These are phyloP conservation scores for Homarus gammarus DNA, from an alignment of 2,888 invertebrate species.

Conservation along the genomic window DNA sequence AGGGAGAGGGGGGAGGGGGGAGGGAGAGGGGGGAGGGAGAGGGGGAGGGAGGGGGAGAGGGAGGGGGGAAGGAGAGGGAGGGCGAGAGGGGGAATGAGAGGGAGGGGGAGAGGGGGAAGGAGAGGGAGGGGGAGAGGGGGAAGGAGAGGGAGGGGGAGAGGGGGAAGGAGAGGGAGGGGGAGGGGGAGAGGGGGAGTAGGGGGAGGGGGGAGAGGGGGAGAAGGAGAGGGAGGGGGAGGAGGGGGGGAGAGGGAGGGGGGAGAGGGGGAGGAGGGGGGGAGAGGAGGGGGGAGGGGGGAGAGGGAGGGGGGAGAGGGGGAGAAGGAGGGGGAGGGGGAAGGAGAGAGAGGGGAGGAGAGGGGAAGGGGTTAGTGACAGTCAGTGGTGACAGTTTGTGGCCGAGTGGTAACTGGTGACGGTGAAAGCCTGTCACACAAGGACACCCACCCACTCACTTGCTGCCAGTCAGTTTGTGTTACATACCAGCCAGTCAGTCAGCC, in stretches of 20 bases:
- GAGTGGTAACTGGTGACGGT: too few relatives aligned
- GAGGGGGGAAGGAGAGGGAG: neutral
- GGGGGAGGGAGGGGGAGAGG: neutral
- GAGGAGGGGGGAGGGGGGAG: neutral
- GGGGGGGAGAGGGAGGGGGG: neutral
- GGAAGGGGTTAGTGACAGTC: conserved; percentile 13
- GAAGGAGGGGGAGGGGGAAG: neutral
- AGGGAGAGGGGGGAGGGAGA: neutral
- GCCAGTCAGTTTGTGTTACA: too few relatives aligned
- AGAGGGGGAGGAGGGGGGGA: conserved; percentile 10
- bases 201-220: conserved; percentile 13
- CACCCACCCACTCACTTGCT: too few relatives aligned
- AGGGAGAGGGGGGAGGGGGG: too few relatives aligned
- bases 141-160: neutral
- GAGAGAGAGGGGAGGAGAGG: conserved; percentile 2
- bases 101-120: neutral
- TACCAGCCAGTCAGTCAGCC: too few relatives aligned
- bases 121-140: neutral
- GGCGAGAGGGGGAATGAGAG: neutral
- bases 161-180: neutral
- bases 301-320: neutral
- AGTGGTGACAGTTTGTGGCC: too few relatives aligned
- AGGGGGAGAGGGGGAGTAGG: conserved; percentile 1
- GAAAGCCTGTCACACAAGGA: too few relatives aligned
- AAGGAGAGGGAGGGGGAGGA: neutral